Evolutionary conservation across 2,888 invertebrate genomes (phyloP), one percentile per base, ranked within the genome.

Genomic region (Drosophila histrio): DNA sequence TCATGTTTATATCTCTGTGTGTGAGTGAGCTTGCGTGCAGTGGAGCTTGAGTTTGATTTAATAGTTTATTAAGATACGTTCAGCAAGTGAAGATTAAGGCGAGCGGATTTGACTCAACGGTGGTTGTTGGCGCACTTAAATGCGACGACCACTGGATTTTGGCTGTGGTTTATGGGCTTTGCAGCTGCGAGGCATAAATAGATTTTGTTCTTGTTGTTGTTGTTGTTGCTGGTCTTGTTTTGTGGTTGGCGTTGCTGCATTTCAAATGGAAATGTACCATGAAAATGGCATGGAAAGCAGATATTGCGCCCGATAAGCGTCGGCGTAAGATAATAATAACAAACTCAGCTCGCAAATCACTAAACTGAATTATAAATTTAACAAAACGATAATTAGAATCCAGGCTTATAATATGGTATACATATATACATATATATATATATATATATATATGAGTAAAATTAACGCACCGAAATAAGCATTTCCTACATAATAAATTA

Each of bases 21-120:
- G 53, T 38, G 41, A 52, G 30, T 44, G 39, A 46, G 57, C 54
- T 78, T 65, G 82, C 79, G 82, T 84, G 84, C 79, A 85, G 80
- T 79, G 82, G 70, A 81, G 83, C 85, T 84, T 85, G 85, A 77
- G 83, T 81, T 85, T 84, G 83, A 84, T 84, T 84, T 84, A 84
- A 84, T 85, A 84, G 84, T 84, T 84, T 84, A 84, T 84, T 84
- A 84, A 84, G 84, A 84, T 84, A 85, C 81, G 84, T 81, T 81
- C 70, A 62, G 77, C 79, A 83, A 84, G 81, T 84, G 82, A 81
- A 84, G 82, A 82, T 82, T 82, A 84, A 73, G 84, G 79, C 76
- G 56, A 77, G 71, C 71, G 80, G 80, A 80, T 79, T 80, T 70
- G 83, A 77, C 81, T 73, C 28, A 26, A 57, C 65, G 69, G 60